phyloP scores from a whole-genome alignment of 2,888 invertebrate species.

The Palloptera scutellata region DNA sequence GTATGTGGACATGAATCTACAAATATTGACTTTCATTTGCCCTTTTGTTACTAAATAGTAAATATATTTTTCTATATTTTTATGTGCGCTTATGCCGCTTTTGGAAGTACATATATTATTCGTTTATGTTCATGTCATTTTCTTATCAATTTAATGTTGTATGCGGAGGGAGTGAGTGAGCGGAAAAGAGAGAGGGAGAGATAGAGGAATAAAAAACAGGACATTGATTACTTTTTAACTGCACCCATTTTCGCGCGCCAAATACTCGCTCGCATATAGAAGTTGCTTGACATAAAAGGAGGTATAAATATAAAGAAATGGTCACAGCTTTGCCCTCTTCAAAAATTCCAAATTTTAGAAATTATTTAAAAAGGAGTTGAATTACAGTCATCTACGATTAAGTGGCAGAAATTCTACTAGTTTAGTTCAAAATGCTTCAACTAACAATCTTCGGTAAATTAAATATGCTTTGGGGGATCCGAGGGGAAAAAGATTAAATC shows the following conservation, averaged over 20 bases:
- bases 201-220: constrained; percentile 30
- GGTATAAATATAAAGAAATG: background rate
- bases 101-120: too few relatives aligned
- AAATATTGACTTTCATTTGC: background rate
- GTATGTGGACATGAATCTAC: too few relatives aligned
- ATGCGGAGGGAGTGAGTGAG: constrained; percentile 11
- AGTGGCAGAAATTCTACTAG: too few relatives aligned
- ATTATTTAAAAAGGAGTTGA: too few relatives aligned
- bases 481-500: too few relatives aligned
- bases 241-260: constrained; percentile 53
- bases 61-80: background rate
- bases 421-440: too few relatives aligned
- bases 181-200: background rate
- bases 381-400: too few relatives aligned
- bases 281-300: too few relatives aligned
- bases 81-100: background rate
- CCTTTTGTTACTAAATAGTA: background rate
- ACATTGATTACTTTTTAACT: constrained; percentile 63
- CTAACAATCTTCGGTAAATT: too few relatives aligned
- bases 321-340: background rate
- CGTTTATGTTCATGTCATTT: constrained; percentile 45
- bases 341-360: too few relatives aligned
- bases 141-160: constrained; percentile 44
- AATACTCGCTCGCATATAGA: too few relatives aligned
- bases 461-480: too few relatives aligned